Evolutionary conservation across 1,140 invertebrate species (phyloP), one percentile per base, ranked within the genome.

Genomic region (Micrasema longulum): DNA sequence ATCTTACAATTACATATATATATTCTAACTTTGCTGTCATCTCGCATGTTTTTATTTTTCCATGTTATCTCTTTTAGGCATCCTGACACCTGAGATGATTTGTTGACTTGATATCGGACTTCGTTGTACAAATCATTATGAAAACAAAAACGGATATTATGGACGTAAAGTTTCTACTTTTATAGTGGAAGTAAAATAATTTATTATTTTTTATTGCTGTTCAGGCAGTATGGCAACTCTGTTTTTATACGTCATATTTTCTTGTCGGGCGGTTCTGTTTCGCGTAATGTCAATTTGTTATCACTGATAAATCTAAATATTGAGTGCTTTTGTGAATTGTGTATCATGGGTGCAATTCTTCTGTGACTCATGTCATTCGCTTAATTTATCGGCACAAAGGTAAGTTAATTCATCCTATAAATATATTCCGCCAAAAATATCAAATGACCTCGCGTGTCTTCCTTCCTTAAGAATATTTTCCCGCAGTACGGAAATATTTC

Each of bases 201-300:
- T n/a, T n/a, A n/a, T n/a, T n/a, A n/a, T n/a, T n/a, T n/a, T n/a
- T n/a, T n/a, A n/a, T n/a, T n/a, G n/a, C n/a, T n/a, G n/a, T n/a
- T n/a, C n/a, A n/a, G n/a, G n/a, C 12, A n/a, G 18, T 18, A 36
- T 57, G 53, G 53, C 53, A 57, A 31, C 53, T 20, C 53, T 57
- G 52, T 14, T 31, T 57, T 22, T 57, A 35, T 57, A 57, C 53
- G 53, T 57, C 53, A 57, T 18, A 57, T 57, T 57, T 57, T 57
- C 53, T 57, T 31, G 11, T 57, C 53, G 53, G 53, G 53, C 53
- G 53, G 53, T 57, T 57, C 53, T 57, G 53, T 57, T 57, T 57
- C 53, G 26, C 53, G 26, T 57, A 57, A 57, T 57, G 53, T 57
- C 53, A 57, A 16, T 57, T 57, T 57, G 53, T 57, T 52, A 52